These are phyloP conservation scores for Tragelaphus buxtoni DNA, from an alignment of 2,113 vertebrate genomes.

Conservation along the genomic window DNA sequence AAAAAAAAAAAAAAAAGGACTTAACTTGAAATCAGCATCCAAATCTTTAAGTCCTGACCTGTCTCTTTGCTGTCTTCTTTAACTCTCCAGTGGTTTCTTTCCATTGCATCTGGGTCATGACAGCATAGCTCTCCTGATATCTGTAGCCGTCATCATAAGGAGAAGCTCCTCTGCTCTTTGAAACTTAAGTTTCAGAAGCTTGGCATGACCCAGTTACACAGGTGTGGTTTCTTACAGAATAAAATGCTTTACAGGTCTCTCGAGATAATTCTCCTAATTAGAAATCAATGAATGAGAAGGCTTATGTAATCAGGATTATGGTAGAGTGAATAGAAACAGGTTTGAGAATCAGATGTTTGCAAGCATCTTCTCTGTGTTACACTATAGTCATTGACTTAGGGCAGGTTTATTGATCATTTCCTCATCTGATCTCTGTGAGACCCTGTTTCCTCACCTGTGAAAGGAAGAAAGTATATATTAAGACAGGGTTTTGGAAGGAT, in stretches of 20 bases:
- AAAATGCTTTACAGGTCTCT: conserved; percentile 43
- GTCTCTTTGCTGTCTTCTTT: too few species aligned
- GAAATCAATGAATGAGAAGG: conserved; percentile 7
- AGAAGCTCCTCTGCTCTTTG: too few species aligned
- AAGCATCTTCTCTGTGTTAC: neutral
- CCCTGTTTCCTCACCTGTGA: neutral
- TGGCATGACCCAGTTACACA: neutral
- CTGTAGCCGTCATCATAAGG: too few species aligned
- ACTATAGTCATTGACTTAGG: neutral
- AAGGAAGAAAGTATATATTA: neutral
- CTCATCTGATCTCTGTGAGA: neutral
- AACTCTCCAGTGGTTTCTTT: too few species aligned
- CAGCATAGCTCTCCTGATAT: too few species aligned
- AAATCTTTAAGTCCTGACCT: too few species aligned
- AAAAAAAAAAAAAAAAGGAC: too few species aligned
- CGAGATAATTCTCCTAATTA: conserved; percentile 54
- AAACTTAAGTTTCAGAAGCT: neutral
- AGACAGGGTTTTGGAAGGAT: neutral
- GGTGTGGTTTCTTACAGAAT: conserved; percentile 23
- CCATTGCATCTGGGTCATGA: too few species aligned
- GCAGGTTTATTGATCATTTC: neutral
- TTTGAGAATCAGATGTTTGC: conserved; percentile 1
- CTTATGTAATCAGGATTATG: conserved; percentile 31
- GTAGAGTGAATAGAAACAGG: neutral
- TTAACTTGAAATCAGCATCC: too few species aligned